Evolutionary conservation across 2,888 invertebrate species (phyloP).

Genomic region (Pterobdella sp.): DNA sequence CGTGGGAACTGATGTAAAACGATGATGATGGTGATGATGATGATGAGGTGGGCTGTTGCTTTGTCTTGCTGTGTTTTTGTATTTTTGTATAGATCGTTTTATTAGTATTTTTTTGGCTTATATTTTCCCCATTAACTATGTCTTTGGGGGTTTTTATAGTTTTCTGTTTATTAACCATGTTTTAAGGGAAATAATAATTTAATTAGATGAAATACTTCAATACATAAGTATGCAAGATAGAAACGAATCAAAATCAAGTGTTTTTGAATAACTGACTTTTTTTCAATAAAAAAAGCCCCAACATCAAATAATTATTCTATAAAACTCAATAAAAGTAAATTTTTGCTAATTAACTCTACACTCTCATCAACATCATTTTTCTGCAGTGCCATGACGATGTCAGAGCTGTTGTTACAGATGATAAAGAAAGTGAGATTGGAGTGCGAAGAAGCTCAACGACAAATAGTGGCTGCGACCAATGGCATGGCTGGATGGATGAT

Average conservation of each 20-base stretch:
- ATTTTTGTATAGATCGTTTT: neutral
- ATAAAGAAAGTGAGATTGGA: conserved; percentile 58
- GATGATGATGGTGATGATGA: neutral
- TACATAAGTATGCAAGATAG: no score
- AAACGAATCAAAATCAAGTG: no score
- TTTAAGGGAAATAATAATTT: no score
- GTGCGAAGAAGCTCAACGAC: conserved; percentile 61
- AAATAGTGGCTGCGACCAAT: conserved; percentile 61
- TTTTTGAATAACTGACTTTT: neutral
- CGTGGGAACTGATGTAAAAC: neutral
- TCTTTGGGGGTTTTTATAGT: no score
- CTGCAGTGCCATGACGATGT: conserved; percentile 51
- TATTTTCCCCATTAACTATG: no score
- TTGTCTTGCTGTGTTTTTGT: neutral
- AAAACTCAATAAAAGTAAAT: neutral
- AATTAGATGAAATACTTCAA: no score
- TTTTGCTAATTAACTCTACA: neutral
- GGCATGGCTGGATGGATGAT: conserved; percentile 63
- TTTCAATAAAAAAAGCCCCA: neutral
- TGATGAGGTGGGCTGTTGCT: neutral
- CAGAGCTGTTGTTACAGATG: conserved; percentile 62
- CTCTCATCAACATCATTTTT: neutral
- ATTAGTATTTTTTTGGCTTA: neutral
- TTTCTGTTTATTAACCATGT: no score
- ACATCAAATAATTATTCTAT: neutral